Percentiles rank a stretch among this genome's conserved stretches.
Conservation (phyloP, 2,797 vertebrate species). For the Tympanoctomys barrerae region DNA sequence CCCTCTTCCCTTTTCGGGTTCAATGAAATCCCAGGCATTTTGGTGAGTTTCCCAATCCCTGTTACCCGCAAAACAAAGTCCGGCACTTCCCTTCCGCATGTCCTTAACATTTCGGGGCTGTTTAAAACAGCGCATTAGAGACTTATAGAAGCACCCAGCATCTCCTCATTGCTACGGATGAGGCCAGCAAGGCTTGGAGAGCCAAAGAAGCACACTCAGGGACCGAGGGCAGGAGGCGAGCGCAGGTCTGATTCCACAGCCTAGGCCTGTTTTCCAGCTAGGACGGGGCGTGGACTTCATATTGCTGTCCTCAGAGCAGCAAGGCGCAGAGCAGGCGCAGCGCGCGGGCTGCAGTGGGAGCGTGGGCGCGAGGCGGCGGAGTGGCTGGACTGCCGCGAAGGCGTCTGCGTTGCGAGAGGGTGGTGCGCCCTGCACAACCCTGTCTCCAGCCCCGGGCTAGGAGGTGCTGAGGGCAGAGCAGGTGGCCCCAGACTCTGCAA, state of each 20-base stretch:
- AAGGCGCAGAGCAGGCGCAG: no score
- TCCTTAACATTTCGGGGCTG: not conserved
- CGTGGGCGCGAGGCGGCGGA: not conserved
- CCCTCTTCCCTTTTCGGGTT: conserved; percentile 15
- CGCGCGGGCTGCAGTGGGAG: not conserved
- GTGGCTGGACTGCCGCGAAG: not conserved
- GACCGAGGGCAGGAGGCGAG: not conserved
- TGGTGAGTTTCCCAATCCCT: not conserved
- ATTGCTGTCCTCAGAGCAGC: not conserved
- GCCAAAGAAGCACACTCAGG: not conserved
- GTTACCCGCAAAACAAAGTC: not conserved
- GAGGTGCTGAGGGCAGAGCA: not conserved
- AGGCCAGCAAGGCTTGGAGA: not conserved
- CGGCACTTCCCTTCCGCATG: not conserved
- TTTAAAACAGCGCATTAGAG: not conserved
- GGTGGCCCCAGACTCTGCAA: not conserved
- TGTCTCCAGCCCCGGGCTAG: not conserved
- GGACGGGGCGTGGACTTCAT: not conserved
- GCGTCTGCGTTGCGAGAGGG: not conserved
- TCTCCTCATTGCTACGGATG: not conserved
- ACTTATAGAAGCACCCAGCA: not conserved
- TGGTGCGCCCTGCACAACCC: not conserved
- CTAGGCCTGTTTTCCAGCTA: not conserved
- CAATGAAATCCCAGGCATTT: not conserved
- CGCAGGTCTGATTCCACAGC: not conserved